Evolutionary conservation across 23 tunicate genomes (phyloP), one percentile per base, ranked within the genome.

Genomic region (Halocynthia aurantium): DNA sequence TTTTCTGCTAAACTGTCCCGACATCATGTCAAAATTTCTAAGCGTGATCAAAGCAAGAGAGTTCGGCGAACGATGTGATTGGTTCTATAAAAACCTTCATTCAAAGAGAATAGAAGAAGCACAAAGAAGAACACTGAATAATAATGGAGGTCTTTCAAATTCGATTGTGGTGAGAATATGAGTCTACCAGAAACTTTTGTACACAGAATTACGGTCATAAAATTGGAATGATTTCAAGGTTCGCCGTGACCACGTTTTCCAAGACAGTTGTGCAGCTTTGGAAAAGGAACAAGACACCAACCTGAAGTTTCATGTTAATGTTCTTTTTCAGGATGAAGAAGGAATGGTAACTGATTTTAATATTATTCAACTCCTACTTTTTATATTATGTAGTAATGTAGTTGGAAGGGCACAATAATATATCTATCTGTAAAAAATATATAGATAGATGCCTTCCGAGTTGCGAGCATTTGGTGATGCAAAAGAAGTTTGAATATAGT

Each of bases 281-380:
- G 70, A 86, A 52, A 64, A 82, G 9, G 52, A 76, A 21, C 58
- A 72, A 17, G 52, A 81, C 7, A 62, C 61, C 9, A 57, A 61
- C 9, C 22, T 86, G 52, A 86, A 82, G 70, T 74, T 21, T 10
- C 51, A 77, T 69, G 52, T 92, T 53, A 66, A 72, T 57, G 71
- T 92, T 61, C 87, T 87, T 65, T 92, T 92, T 79, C 74, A 69
- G 6, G 75, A 86, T 74, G 98, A 92, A 61, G 98, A 92, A 73
- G 98, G 92, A 8, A 84, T 92, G 75, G 88, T 84, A 49, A 54
- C 60, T 9, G 15, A 51, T 74, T 53, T 74, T 40, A 10, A 21
- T 74, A 50, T 11, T 12, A 17, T 8, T 53, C 8, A 10, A 8
- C 40, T 17, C n/a, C 64, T 60, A 60, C 2, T 60, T 60, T 17